Conservation (phyloP, 1,140 invertebrate species). For the Platorchestia sp. region DNA sequence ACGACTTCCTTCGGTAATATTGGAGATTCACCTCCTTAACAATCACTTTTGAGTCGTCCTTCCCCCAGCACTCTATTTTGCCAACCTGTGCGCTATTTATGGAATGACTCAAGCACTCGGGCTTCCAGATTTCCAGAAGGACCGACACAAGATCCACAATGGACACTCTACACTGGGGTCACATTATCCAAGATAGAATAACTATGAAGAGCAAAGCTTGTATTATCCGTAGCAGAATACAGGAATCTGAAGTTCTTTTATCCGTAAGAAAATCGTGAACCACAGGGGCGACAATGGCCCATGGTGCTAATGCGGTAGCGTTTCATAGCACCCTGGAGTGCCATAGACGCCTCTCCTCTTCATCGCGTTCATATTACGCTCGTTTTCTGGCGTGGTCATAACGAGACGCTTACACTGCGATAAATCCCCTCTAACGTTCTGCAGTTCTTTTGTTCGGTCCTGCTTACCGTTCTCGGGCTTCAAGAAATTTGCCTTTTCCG, state of each 20-base stretch:
- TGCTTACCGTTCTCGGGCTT: background rate
- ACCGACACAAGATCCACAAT: background rate
- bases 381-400: background rate
- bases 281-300: conserved; percentile 30
- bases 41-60: no score
- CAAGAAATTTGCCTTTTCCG: conserved; percentile 24
- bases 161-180: background rate
- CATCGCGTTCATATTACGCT: conserved; percentile 15
- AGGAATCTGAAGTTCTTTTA: background rate
- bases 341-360: conserved; percentile 8
- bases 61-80: no score
- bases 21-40: no score
- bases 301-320: background rate
- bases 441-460: conserved; percentile 14
- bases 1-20: no score
- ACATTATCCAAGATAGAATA: background rate
- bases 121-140: background rate
- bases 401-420: conserved; percentile 48
- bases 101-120: no score
- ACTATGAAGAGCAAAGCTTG: background rate
- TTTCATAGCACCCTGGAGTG: background rate
- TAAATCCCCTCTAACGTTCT: conserved; percentile 11
- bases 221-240: background rate
- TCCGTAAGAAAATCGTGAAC: background rate
- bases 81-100: no score